These are phyloP conservation scores for Cotesia typhae DNA, from an alignment of 1,140 invertebrate genomes.

Conservation along the genomic window DNA sequence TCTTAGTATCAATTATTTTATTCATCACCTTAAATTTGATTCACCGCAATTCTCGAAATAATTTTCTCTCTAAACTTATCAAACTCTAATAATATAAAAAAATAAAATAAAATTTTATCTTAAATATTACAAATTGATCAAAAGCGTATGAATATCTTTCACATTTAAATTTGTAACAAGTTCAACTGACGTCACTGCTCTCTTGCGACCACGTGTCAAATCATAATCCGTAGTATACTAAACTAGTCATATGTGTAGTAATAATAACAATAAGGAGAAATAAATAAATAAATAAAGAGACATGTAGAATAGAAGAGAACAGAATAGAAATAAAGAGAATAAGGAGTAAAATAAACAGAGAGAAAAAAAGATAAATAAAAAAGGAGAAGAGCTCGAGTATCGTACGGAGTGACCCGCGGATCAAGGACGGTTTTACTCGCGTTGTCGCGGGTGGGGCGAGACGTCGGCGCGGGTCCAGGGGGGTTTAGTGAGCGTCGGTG, in stretches of 20 bases:
- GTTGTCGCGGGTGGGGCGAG: conserved; percentile 49
- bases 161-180: too few species aligned
- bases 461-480: neutral
- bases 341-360: conserved; percentile 34
- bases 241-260: neutral
- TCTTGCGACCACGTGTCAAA: conserved; percentile 56
- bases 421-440: conserved; percentile 62
- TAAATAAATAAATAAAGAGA: neutral
- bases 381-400: conserved; percentile 36
- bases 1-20: too few species aligned
- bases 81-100: too few species aligned
- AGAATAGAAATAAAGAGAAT: neutral
- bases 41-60: too few species aligned
- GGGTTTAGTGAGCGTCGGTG: conserved; percentile 5
- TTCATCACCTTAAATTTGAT: too few species aligned
- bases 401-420: conserved; percentile 58
- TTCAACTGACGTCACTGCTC: conserved; percentile 44
- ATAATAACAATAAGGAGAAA: too few species aligned
- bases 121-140: too few species aligned
- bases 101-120: too few species aligned
- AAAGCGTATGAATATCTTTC: too few species aligned
- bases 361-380: conserved; percentile 28
- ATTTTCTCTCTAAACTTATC: too few species aligned
- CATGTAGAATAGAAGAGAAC: conserved; percentile 14
- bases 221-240: conserved; percentile 20